phyloP scores from a whole-genome alignment of 1,140 invertebrate genomes.

The Heliconius congener region DNA sequence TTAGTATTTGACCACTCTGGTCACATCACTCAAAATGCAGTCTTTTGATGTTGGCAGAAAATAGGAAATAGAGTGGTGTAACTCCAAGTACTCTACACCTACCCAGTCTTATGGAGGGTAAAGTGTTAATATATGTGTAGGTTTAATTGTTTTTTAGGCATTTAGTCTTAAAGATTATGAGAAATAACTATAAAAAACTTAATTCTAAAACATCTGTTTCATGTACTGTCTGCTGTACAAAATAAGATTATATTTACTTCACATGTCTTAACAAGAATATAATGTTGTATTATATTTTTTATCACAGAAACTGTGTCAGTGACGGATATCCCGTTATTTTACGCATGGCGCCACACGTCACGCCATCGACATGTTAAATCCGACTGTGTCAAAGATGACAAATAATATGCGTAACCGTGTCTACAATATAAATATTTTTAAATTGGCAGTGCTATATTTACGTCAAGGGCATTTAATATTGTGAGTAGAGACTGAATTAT shows the following conservation, averaged over 20 bases:
- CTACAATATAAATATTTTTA: neutral
- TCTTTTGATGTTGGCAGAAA: too few species aligned
- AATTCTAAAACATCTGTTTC: too few species aligned
- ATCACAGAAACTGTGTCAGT: slow-evolving; percentile 31
- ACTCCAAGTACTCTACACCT: too few species aligned
- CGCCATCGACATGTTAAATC: neutral
- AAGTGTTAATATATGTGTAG: too few species aligned
- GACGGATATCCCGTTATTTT: slow-evolving; percentile 27
- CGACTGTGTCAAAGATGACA: neutral
- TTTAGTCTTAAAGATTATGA: too few species aligned
- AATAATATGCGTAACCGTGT: neutral
- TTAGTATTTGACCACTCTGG: too few species aligned
- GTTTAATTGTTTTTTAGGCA: too few species aligned
- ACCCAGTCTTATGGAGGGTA: too few species aligned
- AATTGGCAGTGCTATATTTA: neutral
- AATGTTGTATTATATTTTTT: slow-evolving; percentile 15
- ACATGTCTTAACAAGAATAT: neutral
- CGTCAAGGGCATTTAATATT: neutral
- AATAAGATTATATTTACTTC: neutral
- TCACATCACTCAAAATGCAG: too few species aligned
- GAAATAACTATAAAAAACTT: too few species aligned
- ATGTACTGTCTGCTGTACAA: too few species aligned
- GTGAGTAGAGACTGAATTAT: neutral
- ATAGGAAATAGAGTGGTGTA: too few species aligned
- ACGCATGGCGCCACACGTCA: slow-evolving; percentile 22